Conservation (phyloP, 2,888 invertebrate genomes). For the Mystacides longicornis region DNA sequence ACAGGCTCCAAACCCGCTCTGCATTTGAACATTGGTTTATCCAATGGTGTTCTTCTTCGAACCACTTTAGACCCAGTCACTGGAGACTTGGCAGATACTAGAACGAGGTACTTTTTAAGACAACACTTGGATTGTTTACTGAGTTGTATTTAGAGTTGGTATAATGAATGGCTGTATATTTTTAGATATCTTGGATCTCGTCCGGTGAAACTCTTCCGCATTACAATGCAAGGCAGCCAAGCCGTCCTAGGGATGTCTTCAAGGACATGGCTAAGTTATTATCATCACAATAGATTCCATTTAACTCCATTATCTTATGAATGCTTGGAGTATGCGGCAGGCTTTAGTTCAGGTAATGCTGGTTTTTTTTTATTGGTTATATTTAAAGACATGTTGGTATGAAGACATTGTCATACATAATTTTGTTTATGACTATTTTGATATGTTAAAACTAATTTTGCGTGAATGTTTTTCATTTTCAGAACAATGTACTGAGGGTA, state of each 20-base stretch:
- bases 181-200: constrained; percentile 81
- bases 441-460: background rate
- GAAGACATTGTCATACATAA: background rate
- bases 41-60: constrained; percentile 90
- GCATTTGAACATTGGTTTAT: constrained; percentile 94
- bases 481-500: constrained; percentile 98
- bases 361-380: background rate
- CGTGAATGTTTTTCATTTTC: constrained; percentile 26
- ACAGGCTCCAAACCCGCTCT: constrained; percentile 65
- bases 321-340: constrained; percentile 94
- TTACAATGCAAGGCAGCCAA: constrained; percentile 91
- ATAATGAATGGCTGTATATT: background rate
- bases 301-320: constrained; percentile 94
- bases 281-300: constrained; percentile 94
- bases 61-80: constrained; percentile 93
- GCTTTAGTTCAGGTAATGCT: constrained; percentile 67
- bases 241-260: constrained; percentile 97
- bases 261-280: constrained; percentile 96
- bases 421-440: background rate
- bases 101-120: constrained; percentile 59
- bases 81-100: constrained; percentile 93
- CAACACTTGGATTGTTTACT: background rate
- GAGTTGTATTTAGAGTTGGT: background rate
- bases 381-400: background rate
- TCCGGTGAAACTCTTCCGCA: constrained; percentile 93